These are phyloP conservation scores for Megalopta genalis DNA, from an alignment of 1,140 invertebrate species.

Conservation along the genomic window DNA sequence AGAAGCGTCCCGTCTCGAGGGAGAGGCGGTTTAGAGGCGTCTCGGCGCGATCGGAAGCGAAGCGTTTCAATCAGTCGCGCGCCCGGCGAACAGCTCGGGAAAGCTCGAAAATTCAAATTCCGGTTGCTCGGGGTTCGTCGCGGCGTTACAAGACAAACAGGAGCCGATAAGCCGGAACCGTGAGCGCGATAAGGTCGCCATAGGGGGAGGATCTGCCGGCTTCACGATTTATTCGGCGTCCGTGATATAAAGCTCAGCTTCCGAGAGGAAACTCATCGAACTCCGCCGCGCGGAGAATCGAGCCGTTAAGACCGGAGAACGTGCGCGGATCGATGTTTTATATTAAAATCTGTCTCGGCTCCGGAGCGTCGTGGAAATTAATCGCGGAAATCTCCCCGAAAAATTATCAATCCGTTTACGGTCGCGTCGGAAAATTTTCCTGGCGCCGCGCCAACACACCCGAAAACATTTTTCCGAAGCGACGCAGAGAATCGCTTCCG, in stretches of 20 bases:
- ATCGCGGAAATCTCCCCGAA: too few relatives aligned
- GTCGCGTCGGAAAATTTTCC: background rate
- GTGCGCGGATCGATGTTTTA: background rate
- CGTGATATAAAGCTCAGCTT: conserved; percentile 43
- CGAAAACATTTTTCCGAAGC: too few relatives aligned
- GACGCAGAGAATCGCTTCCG: too few relatives aligned
- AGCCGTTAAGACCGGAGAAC: background rate
- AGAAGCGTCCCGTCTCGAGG: too few relatives aligned
- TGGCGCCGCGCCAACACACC: too few relatives aligned
- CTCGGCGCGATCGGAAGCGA: background rate
- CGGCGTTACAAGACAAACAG: conserved; percentile 41
- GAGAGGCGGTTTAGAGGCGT: too few relatives aligned
- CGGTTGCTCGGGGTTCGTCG: conserved; percentile 6
- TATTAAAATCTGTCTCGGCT: conserved; percentile 1
- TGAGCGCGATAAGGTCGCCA: conserved; percentile 45
- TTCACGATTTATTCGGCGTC: conserved; percentile 43
- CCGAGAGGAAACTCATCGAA: conserved; percentile 20
- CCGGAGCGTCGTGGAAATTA: background rate
- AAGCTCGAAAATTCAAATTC: conserved; percentile 17
- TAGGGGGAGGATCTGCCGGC: conserved; percentile 19
- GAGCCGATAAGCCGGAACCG: conserved; percentile 37
- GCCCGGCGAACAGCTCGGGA: background rate
- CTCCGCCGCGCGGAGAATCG: background rate
- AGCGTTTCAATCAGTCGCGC: background rate
- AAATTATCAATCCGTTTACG: background rate